phyloP scores from a whole-genome alignment of 2,113 vertebrate species.

The Sterrhoptilus dennistouni region DNA sequence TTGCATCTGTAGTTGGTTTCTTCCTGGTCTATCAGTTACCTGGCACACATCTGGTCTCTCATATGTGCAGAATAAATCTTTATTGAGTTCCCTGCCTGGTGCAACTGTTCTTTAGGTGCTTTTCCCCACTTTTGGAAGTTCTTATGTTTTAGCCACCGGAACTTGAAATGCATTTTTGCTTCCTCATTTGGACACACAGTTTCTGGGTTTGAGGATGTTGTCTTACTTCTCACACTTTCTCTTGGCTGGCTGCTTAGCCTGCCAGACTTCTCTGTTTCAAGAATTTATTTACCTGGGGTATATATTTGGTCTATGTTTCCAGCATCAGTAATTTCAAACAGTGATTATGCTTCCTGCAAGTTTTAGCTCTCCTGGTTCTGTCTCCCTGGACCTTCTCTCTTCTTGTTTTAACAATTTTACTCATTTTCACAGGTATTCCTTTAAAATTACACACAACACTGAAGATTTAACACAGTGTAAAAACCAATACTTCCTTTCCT shows the following conservation, averaged over 20 bases:
- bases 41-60: neutral
- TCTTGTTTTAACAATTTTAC: neutral
- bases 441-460: neutral
- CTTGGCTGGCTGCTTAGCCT: neutral
- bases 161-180: neutral
- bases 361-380: neutral
- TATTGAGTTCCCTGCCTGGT: neutral
- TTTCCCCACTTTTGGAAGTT: neutral
- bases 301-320: neutral
- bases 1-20: neutral
- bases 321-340: neutral
- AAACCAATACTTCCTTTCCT: neutral
- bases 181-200: neutral
- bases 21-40: neutral
- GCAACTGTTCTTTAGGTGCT: neutral
- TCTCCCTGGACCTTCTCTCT: neutral
- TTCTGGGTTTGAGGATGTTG: neutral
- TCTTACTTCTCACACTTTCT: neutral
- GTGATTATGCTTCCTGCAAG: neutral
- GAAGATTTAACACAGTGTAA: neutral
- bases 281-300: neutral
- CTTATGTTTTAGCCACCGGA: neutral
- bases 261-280: neutral
- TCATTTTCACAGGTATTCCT: neutral
- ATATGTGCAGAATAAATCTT: neutral